Evolutionary conservation across 2,888 invertebrate genomes (phyloP).

Genomic region (Drosophila austrosaltans): DNA sequence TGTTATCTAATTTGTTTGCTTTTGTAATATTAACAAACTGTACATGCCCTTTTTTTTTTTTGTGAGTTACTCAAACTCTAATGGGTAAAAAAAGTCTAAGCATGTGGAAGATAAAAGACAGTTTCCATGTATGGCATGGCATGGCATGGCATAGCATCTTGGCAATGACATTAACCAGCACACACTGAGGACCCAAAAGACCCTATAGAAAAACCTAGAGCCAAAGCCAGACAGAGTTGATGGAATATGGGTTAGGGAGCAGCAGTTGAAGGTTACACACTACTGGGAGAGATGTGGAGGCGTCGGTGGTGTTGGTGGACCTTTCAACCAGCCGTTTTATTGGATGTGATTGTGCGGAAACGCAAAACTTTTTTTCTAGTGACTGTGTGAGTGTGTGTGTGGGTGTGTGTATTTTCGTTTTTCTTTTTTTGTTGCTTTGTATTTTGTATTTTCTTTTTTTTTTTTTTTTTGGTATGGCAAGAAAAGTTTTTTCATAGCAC

Average conservation of each 20-base stretch:
- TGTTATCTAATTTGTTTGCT: neutral
- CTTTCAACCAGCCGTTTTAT: constrained; percentile 64
- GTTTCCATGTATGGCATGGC: constrained; percentile 31
- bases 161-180: constrained; percentile 62
- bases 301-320: neutral
- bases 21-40: neutral
- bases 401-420: neutral
- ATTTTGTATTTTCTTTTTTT: constrained; percentile 23
- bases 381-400: neutral
- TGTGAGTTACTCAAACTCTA: neutral
- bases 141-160: constrained; percentile 34
- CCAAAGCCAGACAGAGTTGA: constrained; percentile 46
- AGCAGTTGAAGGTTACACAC: neutral
- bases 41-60: neutral
- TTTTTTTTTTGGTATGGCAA: constrained; percentile 32
- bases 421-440: constrained; percentile 17
- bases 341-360: constrained; percentile 78
- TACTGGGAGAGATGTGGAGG: neutral
- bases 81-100: constrained; percentile 41
- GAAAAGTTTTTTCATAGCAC: constrained; percentile 48
- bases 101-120: constrained; percentile 75
- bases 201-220: neutral
- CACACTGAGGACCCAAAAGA: constrained; percentile 20
- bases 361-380: constrained; percentile 58
- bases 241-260: constrained; percentile 47